Conservation (phyloP, 2,113 vertebrate species). For the Solea senegalensis region DNA sequence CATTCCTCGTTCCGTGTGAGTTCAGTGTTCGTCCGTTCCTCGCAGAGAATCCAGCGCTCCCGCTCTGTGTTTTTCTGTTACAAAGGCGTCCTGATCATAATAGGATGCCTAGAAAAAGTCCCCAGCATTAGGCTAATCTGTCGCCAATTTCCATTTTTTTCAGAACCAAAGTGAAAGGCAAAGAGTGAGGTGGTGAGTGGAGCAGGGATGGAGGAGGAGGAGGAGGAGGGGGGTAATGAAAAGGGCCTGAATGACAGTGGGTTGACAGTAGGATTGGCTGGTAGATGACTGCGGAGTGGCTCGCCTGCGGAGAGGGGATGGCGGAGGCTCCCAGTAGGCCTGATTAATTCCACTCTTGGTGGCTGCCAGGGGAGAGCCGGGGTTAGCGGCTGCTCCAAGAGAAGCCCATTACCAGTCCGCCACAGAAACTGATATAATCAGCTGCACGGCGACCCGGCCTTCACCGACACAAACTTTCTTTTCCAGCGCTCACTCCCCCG, state of each 20-base stretch:
- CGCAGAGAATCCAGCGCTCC: slow-evolving; percentile 30
- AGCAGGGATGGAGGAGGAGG: background rate
- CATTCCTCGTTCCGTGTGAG: slow-evolving; percentile 31
- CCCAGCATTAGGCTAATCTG: slow-evolving; percentile 91
- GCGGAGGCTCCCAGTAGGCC: slow-evolving; percentile 98
- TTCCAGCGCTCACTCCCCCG: slow-evolving; percentile 86
- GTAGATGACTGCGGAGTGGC: slow-evolving; percentile 99
- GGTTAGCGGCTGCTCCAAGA: slow-evolving; percentile 94
- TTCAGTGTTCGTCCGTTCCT: slow-evolving; percentile 58
- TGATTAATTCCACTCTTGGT: slow-evolving; percentile 99
- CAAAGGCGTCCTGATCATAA: slow-evolving; percentile 81
- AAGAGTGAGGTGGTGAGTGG: slow-evolving; percentile 54
- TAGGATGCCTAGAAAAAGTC: slow-evolving; percentile 85
- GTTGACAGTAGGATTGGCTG: slow-evolving; percentile 99
- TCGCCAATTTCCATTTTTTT: slow-evolving; percentile 87
- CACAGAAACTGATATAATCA: slow-evolving; percentile 98
- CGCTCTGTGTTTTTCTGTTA: slow-evolving; percentile 76
- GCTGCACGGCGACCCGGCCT: slow-evolving; percentile 85
- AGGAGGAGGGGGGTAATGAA: slow-evolving; percentile 88
- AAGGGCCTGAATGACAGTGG: slow-evolving; percentile 99
- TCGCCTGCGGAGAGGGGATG: slow-evolving; percentile 91
- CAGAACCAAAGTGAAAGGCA: slow-evolving; percentile 39
- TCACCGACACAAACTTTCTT: slow-evolving; percentile 94
- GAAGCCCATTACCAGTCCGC: slow-evolving; percentile 97
- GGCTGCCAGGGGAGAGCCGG: slow-evolving; percentile 93